Conservation (phyloP, 2,113 vertebrate species). For the Gadus chalcogrammus region DNA sequence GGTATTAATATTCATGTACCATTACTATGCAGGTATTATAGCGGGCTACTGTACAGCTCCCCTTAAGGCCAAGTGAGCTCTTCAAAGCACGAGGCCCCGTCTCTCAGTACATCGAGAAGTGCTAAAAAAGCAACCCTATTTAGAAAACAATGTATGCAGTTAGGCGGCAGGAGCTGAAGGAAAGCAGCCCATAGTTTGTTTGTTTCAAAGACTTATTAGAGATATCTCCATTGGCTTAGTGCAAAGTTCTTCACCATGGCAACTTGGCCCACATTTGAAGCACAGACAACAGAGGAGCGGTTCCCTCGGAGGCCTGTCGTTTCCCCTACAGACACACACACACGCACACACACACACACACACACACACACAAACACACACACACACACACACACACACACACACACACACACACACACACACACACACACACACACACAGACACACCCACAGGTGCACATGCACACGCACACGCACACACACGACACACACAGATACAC, state of each 20-base stretch:
- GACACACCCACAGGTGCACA: no score
- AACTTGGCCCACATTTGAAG: conserved; percentile 6
- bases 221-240: neutral
- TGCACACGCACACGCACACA: no score
- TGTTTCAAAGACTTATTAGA: conserved; percentile 20
- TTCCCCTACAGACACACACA: neutral
- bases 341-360: neutral
- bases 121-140: conserved; percentile 42
- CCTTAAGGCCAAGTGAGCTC: conserved; percentile 54
- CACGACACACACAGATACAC: no score
- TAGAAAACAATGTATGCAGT: conserved; percentile 9
- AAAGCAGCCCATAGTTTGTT: conserved; percentile 29
- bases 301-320: neutral
- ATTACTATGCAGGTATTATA: conserved; percentile 51
- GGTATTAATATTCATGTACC: conserved; percentile 60
- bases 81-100: conserved; percentile 54
- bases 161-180: no score
- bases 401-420: neutral
- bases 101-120: conserved; percentile 50
- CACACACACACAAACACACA: conserved; percentile 1
- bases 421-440: neutral
- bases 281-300: conserved; percentile 10
- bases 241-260: conserved; percentile 36
- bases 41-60: conserved; percentile 34
- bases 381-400: conserved; percentile 1